Evolutionary conservation across 2,113 vertebrate genomes (phyloP), one percentile per base, ranked within the genome.

Genomic region (Megatriorchis doriae): DNA sequence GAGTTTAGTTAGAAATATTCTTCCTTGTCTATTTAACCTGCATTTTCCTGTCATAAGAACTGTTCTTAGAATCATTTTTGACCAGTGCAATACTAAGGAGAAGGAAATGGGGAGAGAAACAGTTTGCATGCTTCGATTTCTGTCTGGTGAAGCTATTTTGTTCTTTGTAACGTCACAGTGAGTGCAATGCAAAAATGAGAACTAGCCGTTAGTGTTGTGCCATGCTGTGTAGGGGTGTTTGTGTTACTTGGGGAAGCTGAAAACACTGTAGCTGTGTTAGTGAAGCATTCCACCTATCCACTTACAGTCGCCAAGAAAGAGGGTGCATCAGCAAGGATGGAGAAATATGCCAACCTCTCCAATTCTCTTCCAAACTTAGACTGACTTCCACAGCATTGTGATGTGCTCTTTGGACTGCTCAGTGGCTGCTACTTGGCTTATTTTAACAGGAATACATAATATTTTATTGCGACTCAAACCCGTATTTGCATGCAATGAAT

Each of bases 391-490:
- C 43, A 61, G 48, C 25, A 2, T 31, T 59, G 23, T 36, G 43
- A 10, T 14, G 14, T 63, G 71, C 71, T 63, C 32, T 36, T 52
- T 47, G 4, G 2, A 21, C 47, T 75, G 42, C 36, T 67, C 2
- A 0, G n/a, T 84, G 42, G 20, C 70, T 62, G 55, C 16, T 26
- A 21, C 38, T 77, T 31, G 7, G 31, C 48, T 78, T 62, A n/a
- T 80, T 94, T 79, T 43, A 68, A 16, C 15, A 63, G 11, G 40
- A 72, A 56, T 22, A 9, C 0, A 0, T 25, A 11, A 6, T 0
- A 9, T 43, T 80, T 88, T 45, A 40, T 29, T 55, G 50, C 1
- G 2, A 42, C 55, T 70, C 56, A 78, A 47, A 43, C 31, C 3
- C 71, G 13, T 42, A 5, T 70, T 77, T 80, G 31, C 32, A 20